Percentiles rank a stretch among this genome's conserved stretches.
Conservation (phyloP, 2,888 invertebrate species). For the Metopia argyrocephala region DNA sequence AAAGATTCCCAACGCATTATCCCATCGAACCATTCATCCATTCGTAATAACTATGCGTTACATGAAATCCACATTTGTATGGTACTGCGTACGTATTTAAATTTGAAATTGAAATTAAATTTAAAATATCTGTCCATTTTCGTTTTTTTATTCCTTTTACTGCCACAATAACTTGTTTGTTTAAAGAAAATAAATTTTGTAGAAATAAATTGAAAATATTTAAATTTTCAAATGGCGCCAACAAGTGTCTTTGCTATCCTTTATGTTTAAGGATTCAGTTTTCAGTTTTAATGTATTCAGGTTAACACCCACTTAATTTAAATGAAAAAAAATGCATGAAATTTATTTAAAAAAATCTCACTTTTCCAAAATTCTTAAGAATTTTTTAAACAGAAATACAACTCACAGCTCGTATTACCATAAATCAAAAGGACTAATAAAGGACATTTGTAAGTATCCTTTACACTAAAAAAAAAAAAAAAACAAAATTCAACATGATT, state of each 20-base stretch:
- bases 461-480: too few species aligned
- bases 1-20: constrained; percentile 58
- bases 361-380: constrained; percentile 68
- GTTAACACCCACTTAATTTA: constrained; percentile 73
- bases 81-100: constrained; percentile 7
- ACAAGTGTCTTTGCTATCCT: too few species aligned
- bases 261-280: too few species aligned
- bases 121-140: not conserved
- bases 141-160: not conserved
- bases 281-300: constrained; percentile 74
- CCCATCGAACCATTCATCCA: not conserved
- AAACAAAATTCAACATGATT: too few species aligned
- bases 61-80: not conserved
- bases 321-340: constrained; percentile 52
- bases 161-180: constrained; percentile 24
- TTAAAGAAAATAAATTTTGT: constrained; percentile 28
- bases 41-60: not conserved
- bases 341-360: constrained; percentile 68
- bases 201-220: not conserved
- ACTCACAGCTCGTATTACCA: constrained; percentile 65
- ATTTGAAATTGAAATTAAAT: constrained; percentile 38
- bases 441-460: not conserved
- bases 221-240: constrained; percentile 69
- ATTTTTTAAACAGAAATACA: constrained; percentile 35
- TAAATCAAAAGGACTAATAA: constrained; percentile 69